Conservation (phyloP, 2,113 vertebrate genomes). For the Neodontobutis hainanensis region DNA sequence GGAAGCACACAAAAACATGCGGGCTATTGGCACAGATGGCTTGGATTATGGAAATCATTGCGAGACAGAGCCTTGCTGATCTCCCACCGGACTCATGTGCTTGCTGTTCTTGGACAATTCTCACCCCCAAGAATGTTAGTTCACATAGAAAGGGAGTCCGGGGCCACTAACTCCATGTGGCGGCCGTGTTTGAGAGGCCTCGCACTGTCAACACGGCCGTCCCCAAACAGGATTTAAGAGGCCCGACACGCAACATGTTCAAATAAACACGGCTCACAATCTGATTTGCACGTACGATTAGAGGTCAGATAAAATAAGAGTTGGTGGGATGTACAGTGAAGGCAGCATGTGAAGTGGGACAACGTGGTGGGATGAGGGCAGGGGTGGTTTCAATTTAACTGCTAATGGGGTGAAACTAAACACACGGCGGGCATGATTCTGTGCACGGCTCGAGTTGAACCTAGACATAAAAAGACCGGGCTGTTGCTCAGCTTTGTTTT, state of each 20-base stretch:
- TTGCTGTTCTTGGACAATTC: slow-evolving; percentile 77
- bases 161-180: slow-evolving; percentile 19
- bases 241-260: slow-evolving; percentile 40
- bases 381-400: slow-evolving; percentile 51
- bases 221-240: slow-evolving; percentile 42
- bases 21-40: slow-evolving; percentile 80
- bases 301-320: slow-evolving; percentile 45
- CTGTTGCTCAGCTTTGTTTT: slow-evolving; percentile 7
- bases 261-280: slow-evolving; percentile 64
- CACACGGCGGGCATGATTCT: slow-evolving; percentile 34
- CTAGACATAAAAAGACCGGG: slow-evolving; percentile 14
- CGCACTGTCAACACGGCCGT: slow-evolving; percentile 59
- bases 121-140: slow-evolving; percentile 71
- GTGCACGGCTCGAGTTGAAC: slow-evolving; percentile 15
- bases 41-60: slow-evolving; percentile 76
- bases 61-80: slow-evolving; percentile 61
- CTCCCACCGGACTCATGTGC: slow-evolving; percentile 67
- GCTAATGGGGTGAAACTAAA: slow-evolving; percentile 56
- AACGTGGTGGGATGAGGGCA: slow-evolving; percentile 12
- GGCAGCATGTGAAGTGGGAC: slow-evolving; percentile 27
- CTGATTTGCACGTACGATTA: slow-evolving; percentile 60
- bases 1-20: slow-evolving; percentile 68
- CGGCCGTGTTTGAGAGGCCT: slow-evolving; percentile 52
- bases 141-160: slow-evolving; percentile 37
- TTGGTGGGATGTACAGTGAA: slow-evolving; percentile 37